Conservation (phyloP, 2,113 vertebrate genomes). For the Urocitellus parryii region DNA sequence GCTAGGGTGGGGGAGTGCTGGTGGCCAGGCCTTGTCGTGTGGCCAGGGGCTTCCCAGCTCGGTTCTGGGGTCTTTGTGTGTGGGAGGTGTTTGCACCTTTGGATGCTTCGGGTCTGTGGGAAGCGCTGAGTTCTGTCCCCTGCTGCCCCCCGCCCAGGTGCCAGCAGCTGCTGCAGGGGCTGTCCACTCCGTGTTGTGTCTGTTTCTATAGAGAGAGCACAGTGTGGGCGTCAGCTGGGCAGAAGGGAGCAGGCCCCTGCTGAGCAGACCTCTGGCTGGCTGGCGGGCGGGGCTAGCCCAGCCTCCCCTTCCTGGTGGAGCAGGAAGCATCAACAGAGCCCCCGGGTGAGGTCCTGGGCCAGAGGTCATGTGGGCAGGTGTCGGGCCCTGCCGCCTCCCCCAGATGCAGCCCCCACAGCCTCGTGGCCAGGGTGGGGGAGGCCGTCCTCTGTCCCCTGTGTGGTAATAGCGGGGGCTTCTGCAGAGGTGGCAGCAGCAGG, state of each 20-base stretch:
- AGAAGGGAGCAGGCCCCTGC: slow-evolving; percentile 49
- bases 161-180: neutral
- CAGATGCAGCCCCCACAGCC: neutral
- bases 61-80: neutral
- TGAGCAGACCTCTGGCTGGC: slow-evolving; percentile 74
- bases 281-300: neutral
- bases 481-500: neutral
- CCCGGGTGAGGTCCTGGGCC: too few relatives aligned
- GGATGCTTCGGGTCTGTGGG: neutral
- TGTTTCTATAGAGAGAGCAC: slow-evolving; percentile 97
- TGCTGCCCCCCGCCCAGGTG: neutral
- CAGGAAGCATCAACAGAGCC: neutral
- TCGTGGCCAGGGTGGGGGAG: neutral
- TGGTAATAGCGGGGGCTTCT: rapidly evolving
- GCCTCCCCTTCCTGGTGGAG: slow-evolving; percentile 22
- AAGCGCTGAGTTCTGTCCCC: too few relatives aligned
- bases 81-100: neutral
- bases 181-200: slow-evolving; percentile 91
- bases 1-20: neutral
- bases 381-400: neutral
- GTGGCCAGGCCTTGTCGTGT: too few relatives aligned
- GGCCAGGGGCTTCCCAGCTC: neutral
- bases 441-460: too few relatives aligned
- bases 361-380: neutral
- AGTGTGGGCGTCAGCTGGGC: slow-evolving; percentile 89